These are phyloP conservation scores for Siderastrea siderea DNA, from an alignment of 92 coral and sea anemone species.

Conservation along the genomic window DNA sequence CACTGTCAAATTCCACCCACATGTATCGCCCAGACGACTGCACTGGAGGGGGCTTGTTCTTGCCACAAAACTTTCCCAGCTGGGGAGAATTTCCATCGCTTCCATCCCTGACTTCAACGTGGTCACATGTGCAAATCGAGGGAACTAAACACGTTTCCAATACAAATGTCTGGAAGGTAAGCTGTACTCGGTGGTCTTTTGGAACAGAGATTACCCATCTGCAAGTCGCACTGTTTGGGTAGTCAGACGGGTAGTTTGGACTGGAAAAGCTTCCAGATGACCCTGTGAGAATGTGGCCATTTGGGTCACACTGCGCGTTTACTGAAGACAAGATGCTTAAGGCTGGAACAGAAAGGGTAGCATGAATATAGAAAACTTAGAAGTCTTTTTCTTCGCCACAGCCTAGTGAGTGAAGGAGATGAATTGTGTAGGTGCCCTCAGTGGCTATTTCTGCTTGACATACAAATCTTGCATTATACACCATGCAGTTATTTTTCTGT, in stretches of 20 bases:
- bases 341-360: not conserved
- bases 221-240: slow-evolving; percentile 37
- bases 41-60: slow-evolving; percentile 44
- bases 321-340: not conserved
- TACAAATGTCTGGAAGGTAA: slow-evolving; percentile 70
- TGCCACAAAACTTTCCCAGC: slow-evolving; percentile 79
- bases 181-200: slow-evolving; percentile 23
- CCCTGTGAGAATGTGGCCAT: not conserved
- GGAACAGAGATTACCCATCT: slow-evolving; percentile 63
- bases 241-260: slow-evolving; percentile 61
- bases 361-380: not conserved
- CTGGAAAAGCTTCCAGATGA: slow-evolving; percentile 34
- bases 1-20: slow-evolving; percentile 72
- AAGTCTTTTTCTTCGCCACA: too few species aligned
- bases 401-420: too few species aligned
- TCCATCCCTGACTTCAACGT: slow-evolving; percentile 84
- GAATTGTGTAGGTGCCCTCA: too few species aligned
- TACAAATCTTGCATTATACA: too few species aligned
- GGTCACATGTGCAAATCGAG: slow-evolving; percentile 78
- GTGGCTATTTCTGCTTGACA: too few species aligned
- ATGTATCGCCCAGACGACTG: slow-evolving; percentile 63
- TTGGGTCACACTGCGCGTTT: not conserved
- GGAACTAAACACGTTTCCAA: slow-evolving; percentile 47
- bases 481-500: too few species aligned
- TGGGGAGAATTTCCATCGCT: slow-evolving; percentile 36